phyloP scores from a whole-genome alignment of 2,797 vertebrate genomes.

The Paratrypauchen microcephalus region DNA sequence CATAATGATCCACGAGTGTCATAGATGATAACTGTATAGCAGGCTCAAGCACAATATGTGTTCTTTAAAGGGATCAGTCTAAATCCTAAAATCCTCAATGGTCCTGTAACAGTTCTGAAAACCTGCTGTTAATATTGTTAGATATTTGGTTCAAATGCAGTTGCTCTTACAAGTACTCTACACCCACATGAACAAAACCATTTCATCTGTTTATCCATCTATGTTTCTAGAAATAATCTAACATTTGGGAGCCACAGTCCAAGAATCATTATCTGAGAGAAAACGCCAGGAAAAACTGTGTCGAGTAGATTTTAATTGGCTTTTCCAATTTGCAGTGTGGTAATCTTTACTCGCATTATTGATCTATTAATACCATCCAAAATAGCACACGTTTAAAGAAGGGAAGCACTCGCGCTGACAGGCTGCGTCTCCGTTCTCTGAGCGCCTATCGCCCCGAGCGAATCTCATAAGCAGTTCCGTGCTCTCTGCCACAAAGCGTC shows the following conservation, averaged over 20 bases:
- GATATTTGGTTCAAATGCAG: not conserved
- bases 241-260: not conserved
- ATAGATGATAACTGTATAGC: too few species aligned
- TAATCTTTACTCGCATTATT: constrained; percentile 60
- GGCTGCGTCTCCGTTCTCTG: constrained; percentile 16
- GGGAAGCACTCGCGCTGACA: constrained; percentile 32
- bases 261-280: constrained; percentile 5
- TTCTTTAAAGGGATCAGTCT: too few species aligned
- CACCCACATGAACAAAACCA: not conserved
- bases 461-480: constrained; percentile 24
- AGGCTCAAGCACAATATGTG: too few species aligned
- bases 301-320: constrained; percentile 54
- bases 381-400: constrained; percentile 50
- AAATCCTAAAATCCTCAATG: not conserved
- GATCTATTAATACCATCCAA: constrained; percentile 57
- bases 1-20: too few species aligned
- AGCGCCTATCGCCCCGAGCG: constrained; percentile 23
- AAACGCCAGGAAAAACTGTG: constrained; percentile 21
- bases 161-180: not conserved
- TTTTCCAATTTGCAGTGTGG: constrained; percentile 39
- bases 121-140: not conserved
- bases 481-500: constrained; percentile 24
- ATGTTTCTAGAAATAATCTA: not conserved
- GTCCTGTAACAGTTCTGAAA: not conserved
- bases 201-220: not conserved